These are phyloP conservation scores for Polymixis lichenea DNA, from an alignment of 2,888 invertebrate species.

Conservation along the genomic window DNA sequence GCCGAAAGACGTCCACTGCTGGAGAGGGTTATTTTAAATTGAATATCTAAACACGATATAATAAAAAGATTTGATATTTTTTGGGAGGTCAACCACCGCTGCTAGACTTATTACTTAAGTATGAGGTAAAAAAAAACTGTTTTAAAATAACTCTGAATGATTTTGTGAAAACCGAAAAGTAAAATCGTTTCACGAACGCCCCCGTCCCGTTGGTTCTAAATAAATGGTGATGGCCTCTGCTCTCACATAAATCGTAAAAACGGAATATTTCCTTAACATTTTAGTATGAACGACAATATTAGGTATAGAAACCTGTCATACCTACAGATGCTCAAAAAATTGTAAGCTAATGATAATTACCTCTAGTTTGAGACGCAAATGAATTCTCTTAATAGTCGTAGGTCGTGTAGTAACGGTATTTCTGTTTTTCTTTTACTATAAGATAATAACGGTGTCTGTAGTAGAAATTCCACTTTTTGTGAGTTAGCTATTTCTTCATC, in stretches of 20 bases:
- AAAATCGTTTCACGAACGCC: background rate
- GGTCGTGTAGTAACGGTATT: background rate
- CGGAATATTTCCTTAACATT: conserved; percentile 47
- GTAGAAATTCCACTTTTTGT: conserved; percentile 26
- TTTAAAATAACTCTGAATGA: background rate
- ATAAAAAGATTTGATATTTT: background rate
- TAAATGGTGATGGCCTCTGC: background rate
- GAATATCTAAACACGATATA: background rate
- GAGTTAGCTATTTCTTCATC: background rate
- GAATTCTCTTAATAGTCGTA: background rate
- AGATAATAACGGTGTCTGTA: conserved; percentile 30
- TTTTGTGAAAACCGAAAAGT: background rate
- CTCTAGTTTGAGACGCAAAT: background rate
- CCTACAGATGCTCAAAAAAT: background rate
- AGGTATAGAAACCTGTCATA: conserved; percentile 12
- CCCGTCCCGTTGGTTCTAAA: conserved; percentile 30
- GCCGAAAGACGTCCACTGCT: no score
- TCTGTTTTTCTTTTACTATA: conserved; percentile 11
- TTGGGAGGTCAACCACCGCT: background rate
- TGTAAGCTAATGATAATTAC: background rate
- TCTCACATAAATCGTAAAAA: conserved; percentile 22
- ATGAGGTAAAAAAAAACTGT: background rate
- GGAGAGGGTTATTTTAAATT: no score
- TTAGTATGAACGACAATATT: conserved; percentile 18
- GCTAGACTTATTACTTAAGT: background rate